phyloP scores from a whole-genome alignment of 2,888 invertebrate species.

The Drymonia ruficornis region DNA sequence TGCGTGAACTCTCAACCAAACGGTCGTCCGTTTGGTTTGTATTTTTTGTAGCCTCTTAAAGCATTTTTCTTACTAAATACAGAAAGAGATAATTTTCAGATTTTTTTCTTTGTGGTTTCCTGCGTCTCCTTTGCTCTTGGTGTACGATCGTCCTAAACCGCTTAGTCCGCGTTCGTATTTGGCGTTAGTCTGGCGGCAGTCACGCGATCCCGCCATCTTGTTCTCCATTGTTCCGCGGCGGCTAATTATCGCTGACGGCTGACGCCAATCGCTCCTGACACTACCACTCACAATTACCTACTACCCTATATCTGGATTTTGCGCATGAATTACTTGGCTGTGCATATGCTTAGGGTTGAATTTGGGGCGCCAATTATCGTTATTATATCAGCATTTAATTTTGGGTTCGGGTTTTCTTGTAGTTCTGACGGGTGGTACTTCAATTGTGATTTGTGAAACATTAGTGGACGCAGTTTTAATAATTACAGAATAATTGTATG shows the following conservation, averaged over 20 bases:
- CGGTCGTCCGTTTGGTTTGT: too few relatives aligned
- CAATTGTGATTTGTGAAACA: too few relatives aligned
- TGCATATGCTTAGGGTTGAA: neutral
- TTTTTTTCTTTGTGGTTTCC: too few relatives aligned
- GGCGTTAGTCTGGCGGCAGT: slow-evolving; percentile 24
- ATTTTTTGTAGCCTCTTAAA: too few relatives aligned
- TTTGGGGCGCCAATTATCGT: neutral
- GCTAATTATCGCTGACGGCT: slow-evolving; percentile 51
- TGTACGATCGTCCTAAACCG: slow-evolving; percentile 13
- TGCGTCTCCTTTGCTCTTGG: neutral
- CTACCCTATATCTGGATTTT: slow-evolving; percentile 15
- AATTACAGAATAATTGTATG: too few relatives aligned
- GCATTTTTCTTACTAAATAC: too few relatives aligned
- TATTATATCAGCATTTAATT: too few relatives aligned
- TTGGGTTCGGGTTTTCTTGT: too few relatives aligned
- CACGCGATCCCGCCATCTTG: slow-evolving; percentile 61
- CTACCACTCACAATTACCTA: slow-evolving; percentile 22
- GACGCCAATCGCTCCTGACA: slow-evolving; percentile 34
- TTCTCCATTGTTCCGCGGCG: slow-evolving; percentile 40
- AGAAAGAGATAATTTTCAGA: too few relatives aligned
- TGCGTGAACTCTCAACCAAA: too few relatives aligned
- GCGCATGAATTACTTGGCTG: slow-evolving; percentile 8
- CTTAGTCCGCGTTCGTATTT: slow-evolving; percentile 17
- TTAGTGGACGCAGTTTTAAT: too few relatives aligned
- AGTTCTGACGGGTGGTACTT: too few relatives aligned